phyloP scores from a whole-genome alignment of 2,797 vertebrate genomes.

The Myripristis jacobus region DNA sequence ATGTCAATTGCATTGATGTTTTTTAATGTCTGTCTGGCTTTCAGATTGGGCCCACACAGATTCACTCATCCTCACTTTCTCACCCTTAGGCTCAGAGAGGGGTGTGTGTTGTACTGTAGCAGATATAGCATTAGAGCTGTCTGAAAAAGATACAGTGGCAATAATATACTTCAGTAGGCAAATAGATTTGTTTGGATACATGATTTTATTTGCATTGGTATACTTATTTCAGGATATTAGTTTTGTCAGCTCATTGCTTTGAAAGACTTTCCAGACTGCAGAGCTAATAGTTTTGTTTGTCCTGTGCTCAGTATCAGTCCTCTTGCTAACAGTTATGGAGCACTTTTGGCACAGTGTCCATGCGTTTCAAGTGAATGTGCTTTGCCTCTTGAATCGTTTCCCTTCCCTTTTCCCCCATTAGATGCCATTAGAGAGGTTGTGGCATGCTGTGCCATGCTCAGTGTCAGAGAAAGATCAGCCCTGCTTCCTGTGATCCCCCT shows the following conservation, averaged over 20 bases:
- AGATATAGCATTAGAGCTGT: background rate
- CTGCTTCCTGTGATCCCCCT: constrained; percentile 62
- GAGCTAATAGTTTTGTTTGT: constrained; percentile 36
- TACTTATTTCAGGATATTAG: background rate
- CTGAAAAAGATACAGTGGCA: background rate
- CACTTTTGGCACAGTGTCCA: constrained; percentile 25
- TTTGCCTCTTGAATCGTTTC: constrained; percentile 49
- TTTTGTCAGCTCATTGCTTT: background rate
- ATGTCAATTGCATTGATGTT: background rate
- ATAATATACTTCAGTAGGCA: background rate
- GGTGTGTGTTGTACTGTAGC: background rate
- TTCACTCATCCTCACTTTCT: background rate
- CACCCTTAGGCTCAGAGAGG: background rate
- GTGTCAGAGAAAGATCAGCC: constrained; percentile 58
- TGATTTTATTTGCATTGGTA: background rate
- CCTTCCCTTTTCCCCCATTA: constrained; percentile 38
- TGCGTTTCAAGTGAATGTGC: constrained; percentile 33
- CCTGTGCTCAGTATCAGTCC: constrained; percentile 4
- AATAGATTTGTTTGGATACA: constrained; percentile 11
- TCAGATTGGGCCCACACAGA: background rate
- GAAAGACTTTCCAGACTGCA: background rate
- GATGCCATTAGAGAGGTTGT: constrained; percentile 50
- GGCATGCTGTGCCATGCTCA: constrained; percentile 41
- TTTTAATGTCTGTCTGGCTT: constrained; percentile 17
- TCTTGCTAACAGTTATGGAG: constrained; percentile 5